phyloP scores from a whole-genome alignment of 2,113 vertebrate genomes.

The Chaetodon auriga region DNA sequence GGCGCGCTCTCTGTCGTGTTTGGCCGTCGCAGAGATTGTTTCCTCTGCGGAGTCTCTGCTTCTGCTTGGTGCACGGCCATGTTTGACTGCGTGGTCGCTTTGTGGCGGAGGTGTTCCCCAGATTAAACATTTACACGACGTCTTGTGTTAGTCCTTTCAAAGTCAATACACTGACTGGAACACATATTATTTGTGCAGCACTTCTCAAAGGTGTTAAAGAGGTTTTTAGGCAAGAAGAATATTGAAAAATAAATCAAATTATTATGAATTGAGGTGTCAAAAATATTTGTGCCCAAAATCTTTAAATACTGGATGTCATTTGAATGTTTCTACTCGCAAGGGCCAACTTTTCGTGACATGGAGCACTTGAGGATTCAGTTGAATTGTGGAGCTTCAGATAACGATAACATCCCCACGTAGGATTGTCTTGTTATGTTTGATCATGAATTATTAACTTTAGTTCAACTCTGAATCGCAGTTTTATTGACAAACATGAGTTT shows the following conservation, averaged over 20 bases:
- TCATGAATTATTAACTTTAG: slow-evolving; percentile 44
- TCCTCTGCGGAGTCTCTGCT: slow-evolving; percentile 16
- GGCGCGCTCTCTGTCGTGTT: neutral
- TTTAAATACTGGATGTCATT: too few species aligned
- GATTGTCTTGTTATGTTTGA: neutral
- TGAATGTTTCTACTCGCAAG: too few species aligned
- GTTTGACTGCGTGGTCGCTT: slow-evolving; percentile 38
- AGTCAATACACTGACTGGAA: neutral
- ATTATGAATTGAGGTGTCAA: neutral
- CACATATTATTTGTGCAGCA: slow-evolving; percentile 8
- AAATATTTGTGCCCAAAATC: neutral
- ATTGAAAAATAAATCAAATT: neutral
- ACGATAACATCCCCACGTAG: neutral
- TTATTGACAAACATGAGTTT: slow-evolving; percentile 10
- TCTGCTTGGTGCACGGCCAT: slow-evolving; percentile 7
- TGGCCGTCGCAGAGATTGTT: neutral
- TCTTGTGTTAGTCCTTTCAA: slow-evolving; percentile 18
- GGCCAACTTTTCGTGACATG: neutral
- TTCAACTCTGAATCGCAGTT: slow-evolving; percentile 8
- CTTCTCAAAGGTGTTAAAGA: neutral
- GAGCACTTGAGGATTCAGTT: neutral
- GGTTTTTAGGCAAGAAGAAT: neutral
- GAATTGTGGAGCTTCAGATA: neutral
- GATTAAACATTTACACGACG: slow-evolving; percentile 48
- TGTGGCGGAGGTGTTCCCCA: slow-evolving; percentile 15